phyloP scores from a whole-genome alignment of 2,113 vertebrate genomes.

The Paramormyrops kingsleyae region DNA sequence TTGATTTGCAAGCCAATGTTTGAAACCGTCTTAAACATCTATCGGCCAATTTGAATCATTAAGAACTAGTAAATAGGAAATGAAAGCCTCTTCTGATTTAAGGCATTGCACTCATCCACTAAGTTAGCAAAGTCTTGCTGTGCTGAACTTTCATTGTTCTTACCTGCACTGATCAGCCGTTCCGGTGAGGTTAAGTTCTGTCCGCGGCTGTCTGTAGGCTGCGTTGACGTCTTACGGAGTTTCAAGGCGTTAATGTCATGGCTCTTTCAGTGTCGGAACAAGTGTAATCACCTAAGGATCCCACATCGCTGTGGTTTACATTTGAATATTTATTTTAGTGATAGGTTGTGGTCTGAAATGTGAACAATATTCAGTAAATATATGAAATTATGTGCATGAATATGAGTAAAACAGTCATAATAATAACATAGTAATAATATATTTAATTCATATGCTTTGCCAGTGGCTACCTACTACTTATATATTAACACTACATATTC shows the following conservation, averaged over 20 bases:
- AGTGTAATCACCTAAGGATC: background rate
- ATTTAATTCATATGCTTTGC: background rate
- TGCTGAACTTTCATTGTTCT: background rate
- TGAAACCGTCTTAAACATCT: background rate
- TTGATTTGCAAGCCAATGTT: background rate
- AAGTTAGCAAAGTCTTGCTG: background rate
- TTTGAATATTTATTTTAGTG: background rate
- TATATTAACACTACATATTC: background rate
- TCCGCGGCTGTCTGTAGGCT: background rate
- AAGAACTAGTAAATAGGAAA: background rate
- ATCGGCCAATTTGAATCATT: background rate
- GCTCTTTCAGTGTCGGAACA: background rate
- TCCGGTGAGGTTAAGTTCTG: background rate
- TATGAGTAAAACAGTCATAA: background rate
- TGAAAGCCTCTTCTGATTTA: background rate
- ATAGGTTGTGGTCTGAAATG: background rate
- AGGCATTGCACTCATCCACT: background rate
- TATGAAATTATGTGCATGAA: background rate
- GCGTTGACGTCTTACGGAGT: background rate
- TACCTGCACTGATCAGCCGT: background rate
- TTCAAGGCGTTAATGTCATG: background rate
- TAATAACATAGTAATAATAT: background rate
- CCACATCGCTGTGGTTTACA: background rate
- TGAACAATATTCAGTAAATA: background rate
- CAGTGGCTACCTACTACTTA: background rate